Evolutionary conservation across 2,797 vertebrate species (phyloP), one percentile per base, ranked within the genome.

Genomic region (Meda fulgida): DNA sequence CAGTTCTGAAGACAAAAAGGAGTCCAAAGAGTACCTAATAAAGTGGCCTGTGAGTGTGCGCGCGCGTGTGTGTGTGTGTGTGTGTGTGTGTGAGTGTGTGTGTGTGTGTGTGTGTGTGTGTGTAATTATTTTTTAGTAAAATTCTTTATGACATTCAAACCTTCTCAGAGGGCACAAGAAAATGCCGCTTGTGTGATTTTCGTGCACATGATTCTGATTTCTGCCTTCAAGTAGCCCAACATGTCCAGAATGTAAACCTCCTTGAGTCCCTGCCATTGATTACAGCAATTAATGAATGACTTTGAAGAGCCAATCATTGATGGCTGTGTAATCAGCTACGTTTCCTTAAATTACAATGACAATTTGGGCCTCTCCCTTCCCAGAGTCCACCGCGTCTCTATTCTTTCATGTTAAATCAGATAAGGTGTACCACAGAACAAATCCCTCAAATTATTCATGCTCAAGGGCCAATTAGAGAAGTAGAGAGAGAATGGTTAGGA

Each of bases 391-490:
- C 31, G 78, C 40, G 9, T 69, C 63, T 55, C 66, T 73, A 67
- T 86, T 82, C 84, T 51, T 66, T 84, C 86, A 84, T 89, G 89
- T 93, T 93, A 88, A 90, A 93, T 94, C 93, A 91, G 92, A 91
- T 91, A 93, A 92, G 92, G 91, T 93, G 89, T 90, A 91, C 91
- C 93, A 86, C 92, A 92, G 92, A 91, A 93, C 91, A 92, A 91
- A 91, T 94, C 91, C 90, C 92, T 91, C 93, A 93, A 92, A 96
- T 96, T 94, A 93, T 91, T 92, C 92, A 91, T 89, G 92, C 94
- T 94, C 92, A 60, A 88, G 93, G 91, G 93, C 92, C 87, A 75
- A 92, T 95, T 93, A 93, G 92, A 91, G 75, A 91, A 92, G 89
- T 83, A 86, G 87, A 70, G 81, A 66, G 86, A 55, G 86, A 87